These are phyloP conservation scores for Cantharis nigra DNA, from an alignment of 2,888 invertebrate species.

Conservation along the genomic window DNA sequence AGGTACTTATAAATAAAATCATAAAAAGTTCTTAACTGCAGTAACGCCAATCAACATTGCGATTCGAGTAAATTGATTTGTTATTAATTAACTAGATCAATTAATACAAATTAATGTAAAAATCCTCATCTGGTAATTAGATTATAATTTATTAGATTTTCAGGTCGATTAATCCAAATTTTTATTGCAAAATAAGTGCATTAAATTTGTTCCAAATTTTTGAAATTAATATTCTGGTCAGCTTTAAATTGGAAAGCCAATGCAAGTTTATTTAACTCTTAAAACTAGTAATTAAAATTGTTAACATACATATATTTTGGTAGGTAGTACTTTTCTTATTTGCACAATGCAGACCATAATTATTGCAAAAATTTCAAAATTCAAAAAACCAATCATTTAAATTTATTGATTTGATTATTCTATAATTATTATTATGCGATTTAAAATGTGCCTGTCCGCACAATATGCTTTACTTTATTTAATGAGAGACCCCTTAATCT, in stretches of 20 bases:
- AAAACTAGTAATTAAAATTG: background rate
- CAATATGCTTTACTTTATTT: background rate
- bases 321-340: background rate
- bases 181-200: background rate
- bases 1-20: background rate
- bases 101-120: background rate
- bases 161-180: background rate
- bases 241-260: background rate
- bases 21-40: background rate
- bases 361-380: background rate
- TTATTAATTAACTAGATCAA: background rate
- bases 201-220: background rate
- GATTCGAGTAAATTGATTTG: background rate
- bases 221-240: background rate
- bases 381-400: background rate
- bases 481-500: background rate
- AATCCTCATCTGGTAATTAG: background rate
- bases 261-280: background rate
- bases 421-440: background rate
- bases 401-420: background rate
- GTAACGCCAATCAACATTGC: background rate
- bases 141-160: background rate
- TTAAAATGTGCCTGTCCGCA: too few relatives aligned
- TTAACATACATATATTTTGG: background rate
- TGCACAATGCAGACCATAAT: background rate